Evolutionary conservation across 2,113 vertebrate genomes (phyloP), one percentile per base, ranked within the genome.

Genomic region (Bos taurus): DNA sequence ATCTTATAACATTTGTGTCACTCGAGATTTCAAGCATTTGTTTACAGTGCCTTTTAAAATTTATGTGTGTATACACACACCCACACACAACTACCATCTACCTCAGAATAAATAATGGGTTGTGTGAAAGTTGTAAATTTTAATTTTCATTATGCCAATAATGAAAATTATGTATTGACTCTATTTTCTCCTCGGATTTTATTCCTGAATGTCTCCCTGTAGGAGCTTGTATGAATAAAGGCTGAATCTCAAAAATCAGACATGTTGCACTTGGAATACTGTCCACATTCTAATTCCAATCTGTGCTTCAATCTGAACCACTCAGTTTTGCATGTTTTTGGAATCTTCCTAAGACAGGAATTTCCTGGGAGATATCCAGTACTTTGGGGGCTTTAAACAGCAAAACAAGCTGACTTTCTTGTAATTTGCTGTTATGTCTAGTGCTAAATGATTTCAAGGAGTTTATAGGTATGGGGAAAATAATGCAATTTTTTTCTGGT

Each of bases 331-430:
- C 77, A 96, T 98, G 97, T 97, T 96, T 92, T 59, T 98, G 97
- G 98, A 98, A 97, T 97, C 87, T 62, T 98, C 96, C 95, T 82
- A 97, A 96, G 97, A 96, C 88, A 95, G 94, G 98, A 98, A 98
- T 98, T 96, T 98, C 95, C 94, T 98, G 95, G 96, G 97, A 98
- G 86, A 95, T 97, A 96, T 97, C 95, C 88, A 98, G 87, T 87
- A 88, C 59, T 97, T 95, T 88, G 30, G 12, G 36, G 89, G 25
- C 91, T 95, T 83, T 97, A 98, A 97, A 95, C 94, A 98, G 71
- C 88, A 98, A 97, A 97, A 98, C 77, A 97, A 97, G 90, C 89
- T 96, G 83, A 52, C 40, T 97, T 89, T 95, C 48, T 96, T 97
- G 25, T 92, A 95, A 80, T 82, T 64, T 88, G 88, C 90, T 97